Percentiles rank a stretch among this genome's conserved stretches.
Conservation (phyloP, 2,888 invertebrate genomes). For the Andrena trimmerana region DNA sequence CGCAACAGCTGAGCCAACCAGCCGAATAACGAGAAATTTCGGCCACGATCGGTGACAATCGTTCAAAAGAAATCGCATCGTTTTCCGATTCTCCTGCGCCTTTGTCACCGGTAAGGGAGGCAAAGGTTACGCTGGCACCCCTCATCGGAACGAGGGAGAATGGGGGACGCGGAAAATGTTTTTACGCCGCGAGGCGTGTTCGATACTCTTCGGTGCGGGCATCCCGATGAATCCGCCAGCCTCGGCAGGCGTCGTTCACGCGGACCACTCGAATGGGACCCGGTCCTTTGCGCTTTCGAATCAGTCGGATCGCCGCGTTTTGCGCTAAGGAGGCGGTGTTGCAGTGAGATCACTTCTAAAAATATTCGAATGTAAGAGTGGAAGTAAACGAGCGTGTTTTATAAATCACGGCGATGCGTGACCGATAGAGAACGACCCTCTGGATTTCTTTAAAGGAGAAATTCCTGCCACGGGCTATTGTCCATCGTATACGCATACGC, state of each 20-base stretch:
- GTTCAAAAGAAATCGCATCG: conserved; percentile 2
- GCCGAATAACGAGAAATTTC: neutral
- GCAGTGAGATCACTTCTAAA: neutral
- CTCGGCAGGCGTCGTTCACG: too few species aligned
- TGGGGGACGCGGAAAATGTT: neutral
- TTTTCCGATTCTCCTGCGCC: neutral
- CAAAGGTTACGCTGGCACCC: neutral
- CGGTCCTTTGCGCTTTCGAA: neutral
- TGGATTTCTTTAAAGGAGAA: conserved; percentile 35
- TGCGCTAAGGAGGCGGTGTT: neutral
- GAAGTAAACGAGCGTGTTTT: conserved; percentile 3
- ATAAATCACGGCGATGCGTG: neutral
- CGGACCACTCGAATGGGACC: neutral
- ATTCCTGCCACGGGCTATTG: conserved; percentile 36
- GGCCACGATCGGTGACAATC: neutral
- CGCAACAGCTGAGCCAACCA: neutral
- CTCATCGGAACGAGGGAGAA: neutral
- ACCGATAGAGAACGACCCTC: conserved; percentile 19
- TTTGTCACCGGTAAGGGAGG: neutral
- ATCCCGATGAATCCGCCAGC: neutral
- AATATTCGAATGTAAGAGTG: neutral
- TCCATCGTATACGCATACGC: conserved; percentile 14
- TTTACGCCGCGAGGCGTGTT: neutral
- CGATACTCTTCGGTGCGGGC: neutral
- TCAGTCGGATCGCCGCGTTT: neutral